phyloP scores from a whole-genome alignment of 1,140 invertebrate species.

The Scylla paramamosain region DNA sequence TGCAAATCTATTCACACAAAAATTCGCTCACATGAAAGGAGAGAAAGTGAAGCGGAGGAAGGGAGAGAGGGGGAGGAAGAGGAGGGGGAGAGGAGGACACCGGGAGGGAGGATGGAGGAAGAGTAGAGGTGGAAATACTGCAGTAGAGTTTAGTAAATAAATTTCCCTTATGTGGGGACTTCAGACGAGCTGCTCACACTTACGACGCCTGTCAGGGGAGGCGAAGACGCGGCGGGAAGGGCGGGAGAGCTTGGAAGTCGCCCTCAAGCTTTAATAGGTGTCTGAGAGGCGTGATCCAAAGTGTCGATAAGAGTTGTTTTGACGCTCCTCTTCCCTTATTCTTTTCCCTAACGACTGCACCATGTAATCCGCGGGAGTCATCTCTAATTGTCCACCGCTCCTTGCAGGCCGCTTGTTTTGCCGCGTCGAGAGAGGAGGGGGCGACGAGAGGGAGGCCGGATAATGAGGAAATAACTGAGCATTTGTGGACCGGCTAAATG shows the following conservation, averaged over 20 bases:
- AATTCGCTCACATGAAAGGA: no score
- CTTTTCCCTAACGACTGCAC: conserved; percentile 50
- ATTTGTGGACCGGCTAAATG: not conserved
- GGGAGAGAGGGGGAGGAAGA: not conserved
- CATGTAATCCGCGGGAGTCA: conserved; percentile 54
- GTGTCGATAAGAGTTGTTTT: conserved; percentile 51
- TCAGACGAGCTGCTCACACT: no score
- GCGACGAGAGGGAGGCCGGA: not conserved
- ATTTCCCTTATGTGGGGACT: not conserved
- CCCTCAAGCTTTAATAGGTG: conserved; percentile 44
- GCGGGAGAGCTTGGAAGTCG: not conserved
- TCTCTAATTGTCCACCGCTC: conserved; percentile 52
- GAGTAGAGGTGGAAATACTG: not conserved
- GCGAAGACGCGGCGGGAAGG: not conserved
- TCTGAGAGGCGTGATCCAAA: conserved; percentile 35
- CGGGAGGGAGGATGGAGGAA: not conserved
- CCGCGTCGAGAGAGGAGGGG: not conserved
- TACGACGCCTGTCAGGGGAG: not conserved
- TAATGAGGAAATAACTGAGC: conserved; percentile 1
- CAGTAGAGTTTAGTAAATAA: not conserved
- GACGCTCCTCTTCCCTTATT: conserved; percentile 40
- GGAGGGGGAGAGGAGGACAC: not conserved
- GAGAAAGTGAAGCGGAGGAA: no score
- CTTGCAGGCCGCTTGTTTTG: conserved; percentile 31
- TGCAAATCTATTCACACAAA: not conserved